Evolutionary conservation across 2,888 invertebrate genomes (phyloP), one percentile per base, ranked within the genome.

Genomic region (Zeuzera pyrina): DNA sequence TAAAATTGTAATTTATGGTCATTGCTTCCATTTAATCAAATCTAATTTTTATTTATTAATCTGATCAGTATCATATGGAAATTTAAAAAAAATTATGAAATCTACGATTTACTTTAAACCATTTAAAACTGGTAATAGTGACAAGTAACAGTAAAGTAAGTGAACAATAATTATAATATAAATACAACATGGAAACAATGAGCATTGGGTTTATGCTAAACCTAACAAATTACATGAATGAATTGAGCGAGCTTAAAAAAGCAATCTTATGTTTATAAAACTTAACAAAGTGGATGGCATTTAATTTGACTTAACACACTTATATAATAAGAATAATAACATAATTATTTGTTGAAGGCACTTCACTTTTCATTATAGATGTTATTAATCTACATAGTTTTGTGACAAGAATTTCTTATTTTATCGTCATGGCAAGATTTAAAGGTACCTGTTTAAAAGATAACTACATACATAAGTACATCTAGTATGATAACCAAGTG

Each of bases 261-360:
- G 71, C 72, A 59, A 76, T 70, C 76, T 79, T 76, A 78, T 53
- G 58, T 64, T 68, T 65, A 71, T 64, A 79, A 79, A 83, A 79
- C 81, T 83, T 79, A 83, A 81, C 81, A 79, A 81, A 79, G 73
- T 81, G 81, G 81, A 83, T 83, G 83, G 83, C 83, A 83, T 83
- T 78, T 76, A 74, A 76, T 73, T 76, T 81, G 81, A 83, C 83
- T 83, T 83, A 83, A 77, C 78, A 69, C 73, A 72, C 81, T 81
- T 81, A 83, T 31, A 64, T 52, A 69, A 12, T 65, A 62, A 53
- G 66, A 63, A 65, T 61, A 63, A 62, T 61, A 70, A 70, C 56
- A 63, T 70, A 68, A 67, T 72, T 68, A 72, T 71, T 71, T 65
- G 72, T 72, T 65, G 64, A 79, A 77, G 81, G 78, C 78, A 79